Evolutionary conservation across 1,140 invertebrate genomes (phyloP), one percentile per base, ranked within the genome.

Genomic region (Cydia fagiglandana): DNA sequence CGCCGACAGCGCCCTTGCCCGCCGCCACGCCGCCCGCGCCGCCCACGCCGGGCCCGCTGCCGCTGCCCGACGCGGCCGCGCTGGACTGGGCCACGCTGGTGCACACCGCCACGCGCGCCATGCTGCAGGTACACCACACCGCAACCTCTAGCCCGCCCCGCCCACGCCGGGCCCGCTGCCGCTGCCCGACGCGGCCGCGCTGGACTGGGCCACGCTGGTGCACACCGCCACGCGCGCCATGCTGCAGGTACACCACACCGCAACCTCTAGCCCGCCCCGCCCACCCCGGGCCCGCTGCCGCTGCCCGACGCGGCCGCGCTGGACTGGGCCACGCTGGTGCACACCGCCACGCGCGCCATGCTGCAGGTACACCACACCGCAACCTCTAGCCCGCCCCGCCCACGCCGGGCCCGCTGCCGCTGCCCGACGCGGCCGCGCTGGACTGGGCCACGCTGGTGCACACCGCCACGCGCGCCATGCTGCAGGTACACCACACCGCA

Each of bases 381-480:
- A 28, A 1, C 1, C 34, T 5, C 3, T 5, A 2, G 30, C 50
- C 15, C n/a, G n/a, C n/a, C n/a, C 15, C 34, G 66, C 73, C 28
- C 75, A 77, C 28, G 78, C n/a, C n/a, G n/a, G n/a, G 76, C n/a
- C 83, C 81, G 9, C 80, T 81, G 79, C 94, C 95, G 7, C 86
- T 95, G 70, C 94, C 95, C 0, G 95, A 95, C 82, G 88, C 93
- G 2, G 84, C 92, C 10, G 94, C 95, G 30, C 94, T 96, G 78
- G 96, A 97, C 86, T 97, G 96, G 96, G 94, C 95, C 9, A 95
- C 95, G 87, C 93, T 97, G 15, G 96, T 97, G 4, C 95, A 96
- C 83, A 96, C 96, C 12, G 96, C 96, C 24, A 96, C 95, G 1
- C 94, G 95, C 77, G 96, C 96, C 30, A 95, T 97, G 92, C 93